Percentiles rank a stretch among this genome's conserved stretches.
Evolutionary conservation across 2,113 vertebrate species (phyloP).

Genomic region (Orycteropus afer): DNA sequence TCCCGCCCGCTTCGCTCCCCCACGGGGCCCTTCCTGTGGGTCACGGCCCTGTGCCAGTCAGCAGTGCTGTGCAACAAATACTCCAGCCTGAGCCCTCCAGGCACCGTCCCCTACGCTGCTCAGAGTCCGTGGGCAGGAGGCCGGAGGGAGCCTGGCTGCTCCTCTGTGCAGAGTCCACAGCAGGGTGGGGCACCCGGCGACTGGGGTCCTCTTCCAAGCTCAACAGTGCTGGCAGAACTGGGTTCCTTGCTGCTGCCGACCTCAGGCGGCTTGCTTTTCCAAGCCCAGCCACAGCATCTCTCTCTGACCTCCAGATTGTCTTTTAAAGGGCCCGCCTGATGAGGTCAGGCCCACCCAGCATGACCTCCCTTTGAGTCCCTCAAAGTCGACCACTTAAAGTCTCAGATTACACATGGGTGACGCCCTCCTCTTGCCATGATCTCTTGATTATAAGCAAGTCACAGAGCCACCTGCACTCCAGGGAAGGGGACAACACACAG

Average conservation of each 20-base stretch:
- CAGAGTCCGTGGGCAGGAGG: too few species aligned
- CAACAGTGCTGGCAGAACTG: accelerated
- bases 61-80: accelerated
- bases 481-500: neutral
- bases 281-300: accelerated
- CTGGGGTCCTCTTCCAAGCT: accelerated
- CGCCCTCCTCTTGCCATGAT: accelerated
- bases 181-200: too few species aligned
- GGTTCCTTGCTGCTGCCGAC: neutral
- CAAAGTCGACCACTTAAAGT: neutral
- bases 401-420: too few species aligned
- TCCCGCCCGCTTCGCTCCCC: neutral
- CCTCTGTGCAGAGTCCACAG: neutral
- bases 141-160: too few species aligned
- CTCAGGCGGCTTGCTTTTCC: accelerated
- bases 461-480: neutral
- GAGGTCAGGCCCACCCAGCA: neutral
- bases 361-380: accelerated
- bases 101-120: too few species aligned
- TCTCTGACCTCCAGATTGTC: neutral
- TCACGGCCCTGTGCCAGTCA: neutral
- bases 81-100: too few species aligned
- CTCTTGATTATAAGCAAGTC: neutral
- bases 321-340: accelerated
- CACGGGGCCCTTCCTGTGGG: neutral